Conservation (phyloP, 2,113 vertebrate genomes). For the Parotia lawesii region DNA sequence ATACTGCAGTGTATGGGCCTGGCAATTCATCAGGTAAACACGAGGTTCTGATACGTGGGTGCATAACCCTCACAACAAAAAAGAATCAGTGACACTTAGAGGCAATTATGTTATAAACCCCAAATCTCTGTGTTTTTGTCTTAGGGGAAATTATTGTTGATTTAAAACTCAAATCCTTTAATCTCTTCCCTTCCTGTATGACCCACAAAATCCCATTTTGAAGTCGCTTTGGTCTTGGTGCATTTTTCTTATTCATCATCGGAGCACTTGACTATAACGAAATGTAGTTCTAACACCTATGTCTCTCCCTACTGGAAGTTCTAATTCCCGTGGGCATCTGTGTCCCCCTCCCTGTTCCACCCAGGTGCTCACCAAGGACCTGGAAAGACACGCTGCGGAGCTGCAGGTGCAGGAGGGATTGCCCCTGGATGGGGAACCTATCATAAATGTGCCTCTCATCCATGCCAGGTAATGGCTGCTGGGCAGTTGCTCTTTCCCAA, state of each 20-base stretch:
- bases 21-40: slow-evolving; percentile 91
- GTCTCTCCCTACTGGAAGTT: not conserved
- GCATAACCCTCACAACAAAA: not conserved
- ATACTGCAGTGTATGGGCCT: slow-evolving; percentile 89
- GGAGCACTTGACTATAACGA: not conserved
- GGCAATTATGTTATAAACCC: not conserved
- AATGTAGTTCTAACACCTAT: not conserved
- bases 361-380: slow-evolving; percentile 90
- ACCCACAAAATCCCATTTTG: not conserved
- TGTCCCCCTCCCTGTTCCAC: not conserved
- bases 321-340: not conserved
- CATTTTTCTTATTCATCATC: not conserved
- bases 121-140: not conserved
- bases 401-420: slow-evolving; percentile 86
- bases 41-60: not conserved
- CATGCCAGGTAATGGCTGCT: slow-evolving; percentile 79
- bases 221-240: not conserved
- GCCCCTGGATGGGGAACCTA: slow-evolving; percentile 73
- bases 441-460: slow-evolving; percentile 90
- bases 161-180: not conserved
- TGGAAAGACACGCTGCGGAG: slow-evolving; percentile 88
- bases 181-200: not conserved
- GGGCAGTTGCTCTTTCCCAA: not conserved
- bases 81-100: not conserved
- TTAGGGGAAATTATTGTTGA: not conserved